These are phyloP conservation scores for Gallinago undulata DNA, from an alignment of 2,113 vertebrate species.

Conservation along the genomic window DNA sequence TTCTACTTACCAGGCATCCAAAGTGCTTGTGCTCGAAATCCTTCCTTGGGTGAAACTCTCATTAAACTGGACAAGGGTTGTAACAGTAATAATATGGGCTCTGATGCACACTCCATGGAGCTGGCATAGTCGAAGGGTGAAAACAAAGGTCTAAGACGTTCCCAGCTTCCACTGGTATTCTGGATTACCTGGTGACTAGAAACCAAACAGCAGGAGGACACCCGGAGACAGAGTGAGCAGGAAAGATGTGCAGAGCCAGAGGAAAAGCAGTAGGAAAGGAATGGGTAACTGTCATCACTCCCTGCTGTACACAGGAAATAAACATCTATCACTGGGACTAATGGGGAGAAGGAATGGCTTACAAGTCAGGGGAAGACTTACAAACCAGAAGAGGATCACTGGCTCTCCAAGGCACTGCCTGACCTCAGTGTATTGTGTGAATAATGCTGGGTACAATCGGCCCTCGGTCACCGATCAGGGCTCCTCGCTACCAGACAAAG, in stretches of 20 bases:
- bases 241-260: background rate
- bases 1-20: background rate
- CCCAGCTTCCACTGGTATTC: background rate
- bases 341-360: background rate
- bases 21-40: background rate
- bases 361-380: background rate
- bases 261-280: background rate
- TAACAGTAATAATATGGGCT: fast-evolving
- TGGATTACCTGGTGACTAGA: background rate
- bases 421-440: background rate
- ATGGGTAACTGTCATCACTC: background rate
- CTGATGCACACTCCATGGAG: background rate
- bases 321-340: fast-evolving
- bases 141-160: background rate
- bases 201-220: background rate
- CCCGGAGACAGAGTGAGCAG: background rate
- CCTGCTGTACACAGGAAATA: background rate
- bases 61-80: fast-evolving
- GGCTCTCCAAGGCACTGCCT: background rate
- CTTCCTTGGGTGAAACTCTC: background rate
- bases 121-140: background rate
- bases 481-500: background rate
- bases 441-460: fast-evolving
- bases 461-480: background rate
- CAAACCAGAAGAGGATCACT: background rate